A percentile compares a stretch with the other conserved stretches of the same genome.
These are phyloP conservation scores for Poeciliopsis turneri DNA, from an alignment of 2,797 vertebrate genomes.

Conservation along the genomic window DNA sequence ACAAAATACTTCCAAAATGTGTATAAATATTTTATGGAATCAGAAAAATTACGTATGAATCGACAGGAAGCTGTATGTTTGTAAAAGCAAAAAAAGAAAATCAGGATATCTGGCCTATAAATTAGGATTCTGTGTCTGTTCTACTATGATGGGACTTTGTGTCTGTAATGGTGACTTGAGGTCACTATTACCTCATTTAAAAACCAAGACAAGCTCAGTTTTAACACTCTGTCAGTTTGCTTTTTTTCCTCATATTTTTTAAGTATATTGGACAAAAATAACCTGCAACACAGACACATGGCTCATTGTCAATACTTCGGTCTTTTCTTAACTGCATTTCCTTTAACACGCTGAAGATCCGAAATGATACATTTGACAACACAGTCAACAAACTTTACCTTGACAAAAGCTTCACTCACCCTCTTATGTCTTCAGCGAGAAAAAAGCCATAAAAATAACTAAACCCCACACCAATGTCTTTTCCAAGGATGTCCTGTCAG, in stretches of 20 bases:
- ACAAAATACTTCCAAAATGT: not conserved
- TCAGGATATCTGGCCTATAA: not conserved
- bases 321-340: constrained; percentile 35
- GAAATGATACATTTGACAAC: constrained; percentile 25
- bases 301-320: constrained; percentile 21
- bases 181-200: not conserved
- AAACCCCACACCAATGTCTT: constrained; percentile 4
- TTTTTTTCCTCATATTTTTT: constrained; percentile 17
- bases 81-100: not conserved
- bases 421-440: constrained; percentile 11
- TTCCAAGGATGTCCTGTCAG: constrained; percentile 4
- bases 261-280: constrained; percentile 39
- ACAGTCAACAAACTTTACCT: constrained; percentile 23
- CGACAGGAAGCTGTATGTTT: not conserved
- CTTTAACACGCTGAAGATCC: constrained; percentile 24
- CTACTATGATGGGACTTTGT: constrained; percentile 13
- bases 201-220: not conserved
- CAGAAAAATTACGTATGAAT: not conserved
- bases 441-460: not conserved
- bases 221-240: not conserved
- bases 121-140: constrained; percentile 28
- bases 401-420: constrained; percentile 18
- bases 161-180: constrained; percentile 8
- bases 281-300: constrained; percentile 52
- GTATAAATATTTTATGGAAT: not conserved